Base-by-base conservation (phyloP, 2,797 vertebrate genomes). In the Bovichtus variegatus region DNA sequence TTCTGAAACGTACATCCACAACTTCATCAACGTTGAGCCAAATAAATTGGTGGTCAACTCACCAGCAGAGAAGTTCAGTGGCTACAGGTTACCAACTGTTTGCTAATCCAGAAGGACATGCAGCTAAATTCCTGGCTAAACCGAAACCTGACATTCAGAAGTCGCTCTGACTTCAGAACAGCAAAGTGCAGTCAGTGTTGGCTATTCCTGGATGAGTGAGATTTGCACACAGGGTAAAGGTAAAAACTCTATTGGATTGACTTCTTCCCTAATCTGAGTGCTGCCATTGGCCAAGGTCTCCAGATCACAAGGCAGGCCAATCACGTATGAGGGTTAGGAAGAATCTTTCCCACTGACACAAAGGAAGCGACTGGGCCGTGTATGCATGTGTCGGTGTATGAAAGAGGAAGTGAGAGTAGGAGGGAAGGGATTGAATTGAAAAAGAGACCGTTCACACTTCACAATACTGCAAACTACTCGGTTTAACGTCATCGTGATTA, bases 231-330 rank as follows among this genome's bases (percentile, higher is more conserved):
- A 74, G 54, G n/a, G n/a, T n/a, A n/a, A 68, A 88, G 60, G 76
- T 82, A 77, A 88, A 88, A 86, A 82, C 76, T 85, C 87, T 91
- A 93, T 91, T 87, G 92, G 93, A 94, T 93, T 93, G 91, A 90
- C 91, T 90, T 85, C 73, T 89, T 84, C 66, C n/a, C 62, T 94
- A 94, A 94, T 94, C 93, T 91, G 76, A 77, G 40, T 0, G 34
- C 68, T 72, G 80, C 29, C 73, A 92, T 92, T 92, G 91, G 91
- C 67, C 79, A 73, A 73, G 16, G n/a, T 72, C 71, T 80, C 60
- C 53, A 71, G 88, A 88, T 79, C 80, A 75, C 80, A 65, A 21
- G 4, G 44, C 36, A 36, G 53, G 81, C 93, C 92, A 92, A 93
- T 92, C 88, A 80, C 80, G 80, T 13, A 25, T 8, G n/a, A 76